Evolutionary conservation across 2,888 invertebrate genomes (phyloP).

Genomic region (Melitaea athalia): DNA sequence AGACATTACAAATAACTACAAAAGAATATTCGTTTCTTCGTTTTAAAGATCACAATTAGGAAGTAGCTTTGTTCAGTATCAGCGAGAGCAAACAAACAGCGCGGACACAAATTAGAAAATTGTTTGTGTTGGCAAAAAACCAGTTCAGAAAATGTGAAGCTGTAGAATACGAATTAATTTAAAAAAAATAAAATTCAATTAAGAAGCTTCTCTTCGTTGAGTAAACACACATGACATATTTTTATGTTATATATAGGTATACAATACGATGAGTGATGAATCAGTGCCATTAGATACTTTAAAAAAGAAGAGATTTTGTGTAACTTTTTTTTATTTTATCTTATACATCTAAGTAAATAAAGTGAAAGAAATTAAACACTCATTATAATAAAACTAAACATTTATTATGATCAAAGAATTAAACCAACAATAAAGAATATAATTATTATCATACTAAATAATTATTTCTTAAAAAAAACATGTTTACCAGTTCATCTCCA

Average conservation of each 20-base stretch:
- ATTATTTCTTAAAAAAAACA: no score
- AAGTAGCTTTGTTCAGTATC: constrained; percentile 23
- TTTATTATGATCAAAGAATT: no score
- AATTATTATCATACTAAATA: no score
- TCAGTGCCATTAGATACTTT: no score
- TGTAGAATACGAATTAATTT: constrained; percentile 27
- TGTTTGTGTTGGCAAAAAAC: constrained; percentile 39
- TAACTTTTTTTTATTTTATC: no score
- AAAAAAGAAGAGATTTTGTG: no score
- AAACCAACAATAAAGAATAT: no score
- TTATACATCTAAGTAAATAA: no score
- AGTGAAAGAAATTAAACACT: no score
- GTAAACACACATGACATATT: not conserved
- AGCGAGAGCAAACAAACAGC: constrained; percentile 36
- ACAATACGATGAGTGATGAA: no score
- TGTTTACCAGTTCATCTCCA: no score
- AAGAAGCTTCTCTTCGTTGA: constrained; percentile 17
- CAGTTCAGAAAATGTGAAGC: constrained; percentile 30
- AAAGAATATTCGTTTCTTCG: not conserved
- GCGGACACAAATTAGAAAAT: constrained; percentile 39
- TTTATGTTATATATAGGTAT: not conserved
- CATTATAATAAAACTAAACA: no score
- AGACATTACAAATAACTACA: not conserved
- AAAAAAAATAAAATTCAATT: constrained; percentile 32
- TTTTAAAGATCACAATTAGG: not conserved